Evolutionary conservation across 2,888 invertebrate species (phyloP).

Genomic region (Octonoba sinensis): DNA sequence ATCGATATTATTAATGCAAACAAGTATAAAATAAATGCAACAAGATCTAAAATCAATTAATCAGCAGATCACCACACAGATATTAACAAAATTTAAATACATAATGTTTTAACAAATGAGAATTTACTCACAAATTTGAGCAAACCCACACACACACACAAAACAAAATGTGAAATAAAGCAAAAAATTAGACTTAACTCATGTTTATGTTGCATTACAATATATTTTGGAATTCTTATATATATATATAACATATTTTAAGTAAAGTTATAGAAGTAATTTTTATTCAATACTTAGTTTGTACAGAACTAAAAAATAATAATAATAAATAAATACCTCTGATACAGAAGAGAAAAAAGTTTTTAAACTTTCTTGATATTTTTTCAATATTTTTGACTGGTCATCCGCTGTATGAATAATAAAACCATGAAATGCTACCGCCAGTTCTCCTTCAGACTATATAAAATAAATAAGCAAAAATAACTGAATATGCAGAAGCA

Average conservation of each 20-base stretch:
- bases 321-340: constrained; percentile 69
- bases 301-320: constrained; percentile 24
- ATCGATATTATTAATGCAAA: no score
- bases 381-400: constrained; percentile 79
- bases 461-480: neutral
- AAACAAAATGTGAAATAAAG: no score
- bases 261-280: neutral
- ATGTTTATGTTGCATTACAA: no score
- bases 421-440: constrained; percentile 90
- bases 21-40: no score
- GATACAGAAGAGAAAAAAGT: constrained; percentile 78
- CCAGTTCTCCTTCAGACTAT: constrained; percentile 71
- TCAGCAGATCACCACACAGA: no score
- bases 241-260: neutral
- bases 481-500: neutral
- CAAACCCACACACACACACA: no score
- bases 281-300: constrained; percentile 7
- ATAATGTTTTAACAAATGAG: no score
- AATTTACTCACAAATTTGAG: no score
- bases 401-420: constrained; percentile 82
- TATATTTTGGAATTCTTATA: no score
- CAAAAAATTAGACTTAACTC: no score
- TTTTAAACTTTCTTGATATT: constrained; percentile 80
- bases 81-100: no score
- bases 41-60: no score